Evolutionary conservation across 2,113 vertebrate genomes (phyloP), one percentile per base, ranked within the genome.

Genomic region (Sturnira hondurensis): DNA sequence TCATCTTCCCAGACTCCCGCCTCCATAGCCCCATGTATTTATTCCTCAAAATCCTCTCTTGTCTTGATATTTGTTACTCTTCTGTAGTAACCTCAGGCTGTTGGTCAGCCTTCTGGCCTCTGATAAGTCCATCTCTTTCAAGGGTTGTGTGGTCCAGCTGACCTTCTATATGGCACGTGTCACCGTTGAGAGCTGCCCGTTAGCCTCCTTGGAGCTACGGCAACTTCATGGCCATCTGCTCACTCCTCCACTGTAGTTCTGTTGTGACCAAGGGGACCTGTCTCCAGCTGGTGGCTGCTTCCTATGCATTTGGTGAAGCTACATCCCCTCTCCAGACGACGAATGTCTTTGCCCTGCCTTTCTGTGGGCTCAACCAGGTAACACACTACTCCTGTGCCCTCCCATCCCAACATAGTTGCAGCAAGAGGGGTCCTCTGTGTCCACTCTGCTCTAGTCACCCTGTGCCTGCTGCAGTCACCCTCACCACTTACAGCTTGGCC

Each of bases 11-110:
- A 1, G 96, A 97, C 12, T 3, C 63, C n/a, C 45, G 4, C 33
- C 93, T 97, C 88, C 97, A 97, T 15, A 96, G 52, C 15, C 97
- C 95, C 63, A 97, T 97, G 96, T 97, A 97, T 61, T 97, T 97
- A 68, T 97, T 97, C 56, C 96, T 98, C 47, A 33, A 94, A 1
- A 50, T 96, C 76, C 96, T 97, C 89, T 97, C 94, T 26, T 96
- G 89, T 6, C 95, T 96, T 31, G 98, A 97, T n/a, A 96, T 98
- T 14, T 97, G 96, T 45, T 96, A 96, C 38, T 96, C 94, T 38
- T 96, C 96, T 31, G 94, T 97, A 65, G 83, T 94, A n/a, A 77
- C 96, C 97, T 96, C 26, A 97, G 97, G 70, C 91, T 97, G 71
- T 93, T 97, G 84, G 52, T 58, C 77, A 96, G 96, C 76, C 83